Evolutionary conservation across 2,888 invertebrate species (phyloP).

Genomic region (Hypselothyrea guttata): DNA sequence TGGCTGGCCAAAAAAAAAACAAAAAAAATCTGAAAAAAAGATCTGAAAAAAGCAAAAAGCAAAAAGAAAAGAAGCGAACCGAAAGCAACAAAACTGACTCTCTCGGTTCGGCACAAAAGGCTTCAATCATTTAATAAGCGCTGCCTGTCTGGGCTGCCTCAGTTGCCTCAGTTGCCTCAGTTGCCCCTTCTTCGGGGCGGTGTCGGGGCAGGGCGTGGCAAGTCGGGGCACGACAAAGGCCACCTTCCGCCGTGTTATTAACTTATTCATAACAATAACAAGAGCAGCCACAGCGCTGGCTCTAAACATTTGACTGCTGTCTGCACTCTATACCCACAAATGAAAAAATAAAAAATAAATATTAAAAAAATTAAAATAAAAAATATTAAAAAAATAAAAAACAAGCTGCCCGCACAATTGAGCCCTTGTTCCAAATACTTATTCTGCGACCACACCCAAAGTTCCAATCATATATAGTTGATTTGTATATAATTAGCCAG

Average conservation of each 20-base stretch:
- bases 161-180: no score
- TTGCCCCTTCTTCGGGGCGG: not conserved
- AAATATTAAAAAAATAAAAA: no score
- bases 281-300: constrained; percentile 42
- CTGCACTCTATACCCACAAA: not conserved
- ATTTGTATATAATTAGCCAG: no score
- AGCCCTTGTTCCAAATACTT: no score
- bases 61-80: no score
- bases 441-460: no score
- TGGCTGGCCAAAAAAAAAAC: constrained; percentile 39
- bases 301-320: not conserved
- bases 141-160: constrained; percentile 31
- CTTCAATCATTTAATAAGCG: constrained; percentile 78
- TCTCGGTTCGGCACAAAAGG: constrained; percentile 47
- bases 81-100: not conserved
- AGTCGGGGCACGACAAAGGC: constrained; percentile 75
- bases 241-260: constrained; percentile 83
- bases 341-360: not conserved
- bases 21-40: constrained; percentile 7
- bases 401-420: no score
- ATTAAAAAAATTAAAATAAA: no score
- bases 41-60: not conserved
- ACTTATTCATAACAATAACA: constrained; percentile 82
- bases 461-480: no score
- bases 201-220: constrained; percentile 11